Conservation (phyloP, 2,888 invertebrate species). For the Koerneria pararmatus region DNA sequence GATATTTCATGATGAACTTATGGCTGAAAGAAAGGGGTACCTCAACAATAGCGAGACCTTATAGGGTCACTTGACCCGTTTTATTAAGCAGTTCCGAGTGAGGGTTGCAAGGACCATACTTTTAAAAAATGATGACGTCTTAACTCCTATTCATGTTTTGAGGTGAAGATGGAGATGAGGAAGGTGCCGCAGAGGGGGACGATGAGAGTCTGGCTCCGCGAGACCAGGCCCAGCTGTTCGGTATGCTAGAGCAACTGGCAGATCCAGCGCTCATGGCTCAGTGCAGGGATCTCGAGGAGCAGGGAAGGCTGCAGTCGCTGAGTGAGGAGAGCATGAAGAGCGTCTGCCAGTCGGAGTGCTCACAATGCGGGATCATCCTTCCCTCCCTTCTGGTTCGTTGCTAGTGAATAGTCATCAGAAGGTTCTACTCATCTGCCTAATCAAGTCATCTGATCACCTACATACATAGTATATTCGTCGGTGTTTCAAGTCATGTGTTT, state of each 20-base stretch:
- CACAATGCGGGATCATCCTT: not conserved
- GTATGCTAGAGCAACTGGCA: constrained; percentile 17
- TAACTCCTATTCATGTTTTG: not conserved
- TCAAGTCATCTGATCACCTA: too few relatives aligned
- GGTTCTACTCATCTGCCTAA: too few relatives aligned
- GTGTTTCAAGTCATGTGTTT: too few relatives aligned
- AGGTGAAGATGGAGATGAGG: constrained; percentile 16
- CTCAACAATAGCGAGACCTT: too few relatives aligned
- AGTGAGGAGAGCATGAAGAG: not conserved
- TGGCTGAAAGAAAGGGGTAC: too few relatives aligned
- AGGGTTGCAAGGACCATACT: too few relatives aligned
- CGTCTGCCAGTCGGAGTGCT: not conserved
- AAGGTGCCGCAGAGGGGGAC: not conserved
- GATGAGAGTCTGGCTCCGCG: not conserved
- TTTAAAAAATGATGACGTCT: too few relatives aligned
- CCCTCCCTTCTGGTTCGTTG: not conserved
- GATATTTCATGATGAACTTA: too few relatives aligned
- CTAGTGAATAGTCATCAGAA: too few relatives aligned
- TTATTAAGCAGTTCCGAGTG: too few relatives aligned
- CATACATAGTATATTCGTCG: too few relatives aligned
- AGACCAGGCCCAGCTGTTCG: constrained; percentile 13
- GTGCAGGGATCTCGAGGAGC: constrained; percentile 14
- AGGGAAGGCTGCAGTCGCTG: not conserved
- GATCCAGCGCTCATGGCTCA: constrained; percentile 21
- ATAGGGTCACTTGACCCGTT: too few relatives aligned